These are phyloP conservation scores for Fulmarus glacialis DNA, from an alignment of 2,113 vertebrate genomes.

Conservation along the genomic window DNA sequence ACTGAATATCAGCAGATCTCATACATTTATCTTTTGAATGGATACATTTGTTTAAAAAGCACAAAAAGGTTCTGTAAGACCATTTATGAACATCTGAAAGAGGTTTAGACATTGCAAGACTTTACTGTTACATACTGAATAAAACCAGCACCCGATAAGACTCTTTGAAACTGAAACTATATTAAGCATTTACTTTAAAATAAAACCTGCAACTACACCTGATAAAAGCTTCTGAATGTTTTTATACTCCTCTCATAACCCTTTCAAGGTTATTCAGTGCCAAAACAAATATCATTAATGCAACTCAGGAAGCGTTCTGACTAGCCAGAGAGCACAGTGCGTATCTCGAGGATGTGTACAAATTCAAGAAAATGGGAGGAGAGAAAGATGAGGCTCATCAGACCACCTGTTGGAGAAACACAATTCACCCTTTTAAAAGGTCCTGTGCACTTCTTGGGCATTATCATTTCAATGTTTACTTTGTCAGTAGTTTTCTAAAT, in stretches of 20 bases:
- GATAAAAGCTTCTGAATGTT: slow-evolving; percentile 55
- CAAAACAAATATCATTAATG: slow-evolving; percentile 67
- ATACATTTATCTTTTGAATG: not conserved
- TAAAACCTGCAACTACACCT: slow-evolving; percentile 47
- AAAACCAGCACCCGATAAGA: slow-evolving; percentile 4
- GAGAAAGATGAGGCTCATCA: not conserved
- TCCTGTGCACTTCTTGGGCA: not conserved
- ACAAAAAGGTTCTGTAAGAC: not conserved
- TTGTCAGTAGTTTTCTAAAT: not conserved
- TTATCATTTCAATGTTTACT: not conserved
- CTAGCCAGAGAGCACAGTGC: not conserved
- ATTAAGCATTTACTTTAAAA: slow-evolving; percentile 57
- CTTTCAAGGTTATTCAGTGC: slow-evolving; percentile 38
- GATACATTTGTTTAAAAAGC: not conserved
- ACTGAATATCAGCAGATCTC: not conserved
- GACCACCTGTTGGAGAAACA: not conserved
- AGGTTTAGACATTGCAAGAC: not conserved
- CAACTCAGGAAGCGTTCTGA: slow-evolving; percentile 12
- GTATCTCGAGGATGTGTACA: not conserved
- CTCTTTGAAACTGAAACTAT: slow-evolving; percentile 58
- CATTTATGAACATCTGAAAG: slow-evolving; percentile 31
- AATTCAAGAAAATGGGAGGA: not conserved
- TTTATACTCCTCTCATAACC: slow-evolving; percentile 49
- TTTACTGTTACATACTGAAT: not conserved
- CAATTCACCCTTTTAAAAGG: not conserved